phyloP scores from a whole-genome alignment of 2,797 vertebrate species.

The Microtus agrestis region DNA sequence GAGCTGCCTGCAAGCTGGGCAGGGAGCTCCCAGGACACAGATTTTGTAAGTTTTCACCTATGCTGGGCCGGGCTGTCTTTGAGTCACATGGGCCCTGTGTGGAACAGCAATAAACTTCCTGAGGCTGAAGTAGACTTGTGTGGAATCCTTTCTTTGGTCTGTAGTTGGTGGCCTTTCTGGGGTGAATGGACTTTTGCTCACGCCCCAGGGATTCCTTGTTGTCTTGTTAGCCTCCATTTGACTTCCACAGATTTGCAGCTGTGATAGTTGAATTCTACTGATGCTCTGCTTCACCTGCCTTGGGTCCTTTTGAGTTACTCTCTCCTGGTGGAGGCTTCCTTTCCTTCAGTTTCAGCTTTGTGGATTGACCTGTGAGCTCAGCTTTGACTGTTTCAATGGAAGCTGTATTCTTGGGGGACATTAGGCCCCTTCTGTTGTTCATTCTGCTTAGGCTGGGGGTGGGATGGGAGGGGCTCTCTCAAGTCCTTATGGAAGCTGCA shows the following conservation, averaged over 20 bases:
- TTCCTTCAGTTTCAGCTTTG: neutral
- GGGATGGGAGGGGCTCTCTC: neutral
- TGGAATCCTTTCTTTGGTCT: neutral
- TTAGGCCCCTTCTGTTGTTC: neutral
- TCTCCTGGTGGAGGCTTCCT: neutral
- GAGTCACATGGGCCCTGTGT: neutral
- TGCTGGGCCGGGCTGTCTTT: neutral
- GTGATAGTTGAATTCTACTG: accelerated
- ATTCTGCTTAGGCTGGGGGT: neutral
- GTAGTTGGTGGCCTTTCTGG: neutral
- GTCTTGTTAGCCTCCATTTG: neutral
- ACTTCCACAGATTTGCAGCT: too few species aligned
- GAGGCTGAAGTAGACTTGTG: neutral
- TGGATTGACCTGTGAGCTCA: neutral
- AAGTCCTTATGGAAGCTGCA: accelerated
- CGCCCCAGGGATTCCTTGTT: too few species aligned
- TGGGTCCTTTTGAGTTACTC: accelerated
- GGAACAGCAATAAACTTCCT: neutral
- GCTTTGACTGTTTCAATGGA: neutral
- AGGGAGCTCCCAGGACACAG: too few species aligned
- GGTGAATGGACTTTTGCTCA: neutral
- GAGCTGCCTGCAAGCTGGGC: neutral
- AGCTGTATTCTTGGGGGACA: neutral
- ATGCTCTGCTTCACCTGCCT: neutral
- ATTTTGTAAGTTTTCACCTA: neutral